Percentiles rank a stretch among this genome's conserved stretches.
Conservation (phyloP, 1,140 invertebrate genomes). For the Wiebesia pumilae region DNA sequence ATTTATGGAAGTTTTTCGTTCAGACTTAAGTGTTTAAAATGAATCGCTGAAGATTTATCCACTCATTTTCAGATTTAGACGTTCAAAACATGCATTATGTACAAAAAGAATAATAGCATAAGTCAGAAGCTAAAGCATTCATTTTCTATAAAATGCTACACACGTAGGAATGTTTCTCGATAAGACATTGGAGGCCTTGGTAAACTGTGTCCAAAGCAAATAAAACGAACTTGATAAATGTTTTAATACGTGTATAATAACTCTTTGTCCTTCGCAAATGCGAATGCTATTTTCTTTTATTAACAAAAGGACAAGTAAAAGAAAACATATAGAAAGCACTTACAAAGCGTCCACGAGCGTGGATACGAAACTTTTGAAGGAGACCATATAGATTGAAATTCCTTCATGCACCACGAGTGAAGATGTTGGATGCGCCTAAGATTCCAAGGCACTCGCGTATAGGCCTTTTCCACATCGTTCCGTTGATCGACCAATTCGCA, state of each 20-base stretch:
- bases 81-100: background rate
- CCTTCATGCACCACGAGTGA: conserved; percentile 5
- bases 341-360: background rate
- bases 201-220: background rate
- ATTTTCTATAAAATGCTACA: background rate
- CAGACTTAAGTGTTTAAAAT: background rate
- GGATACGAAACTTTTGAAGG: background rate
- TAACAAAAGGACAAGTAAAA: background rate
- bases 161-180: background rate
- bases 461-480: background rate
- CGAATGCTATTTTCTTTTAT: background rate
- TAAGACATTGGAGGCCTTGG: background rate
- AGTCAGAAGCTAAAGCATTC: background rate
- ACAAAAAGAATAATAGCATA: background rate
- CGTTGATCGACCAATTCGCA: conserved; percentile 34
- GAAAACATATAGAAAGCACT: background rate
- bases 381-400: background rate
- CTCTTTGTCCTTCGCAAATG: no score
- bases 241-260: no score
- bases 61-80: no score
- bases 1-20: background rate
- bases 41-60: background rate
- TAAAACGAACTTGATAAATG: background rate
- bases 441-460: background rate
- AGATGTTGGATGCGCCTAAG: background rate